Evolutionary conservation across 92 coral and sea anemone species (phyloP), one percentile per base, ranked within the genome.

Genomic region (Porites cylindrica): DNA sequence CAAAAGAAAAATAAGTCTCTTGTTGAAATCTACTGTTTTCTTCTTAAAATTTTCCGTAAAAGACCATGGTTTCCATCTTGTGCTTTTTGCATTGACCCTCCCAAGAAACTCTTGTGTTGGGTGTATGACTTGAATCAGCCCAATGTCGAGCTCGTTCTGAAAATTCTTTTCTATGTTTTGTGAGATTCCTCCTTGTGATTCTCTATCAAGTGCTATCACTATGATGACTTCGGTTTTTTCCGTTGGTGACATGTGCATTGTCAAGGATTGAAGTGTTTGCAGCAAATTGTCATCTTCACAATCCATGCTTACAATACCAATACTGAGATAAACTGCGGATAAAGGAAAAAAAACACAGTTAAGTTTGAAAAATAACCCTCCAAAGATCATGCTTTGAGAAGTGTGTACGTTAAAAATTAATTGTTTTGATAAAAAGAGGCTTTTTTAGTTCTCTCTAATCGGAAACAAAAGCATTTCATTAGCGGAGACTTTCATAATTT

Each of bases 191-290:
- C 61, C 72, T 23, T 62, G 62, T 32, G 77, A 51, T 58, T 66
- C 85, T 51, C 72, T 79, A 12, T 70, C 85, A n/a, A 82, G 13
- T 20, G 60, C 91, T 65, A 83, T 67, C 17, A 83, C 91, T 17
- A 91, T 74, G 20, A 76, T 74, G 14, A 82, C n/a, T 16, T 87
- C 71, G 32, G 75, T 9, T 17, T 79, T n/a, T 13, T 91, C 79
- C 51, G 71, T 23, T 53, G 67, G 50, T 32, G 64, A 58, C 11
- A 72, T 53, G 75, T 82, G 64, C 24, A 19, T 74, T 66, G 61
- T 62, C 74, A 91, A 56, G 53, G 94, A 87, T n/a, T 20, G 81
- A 14, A 91, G 81, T 32, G 91, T 77, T 77, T 56, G 80, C 61
- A 74, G 58, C 69, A 87, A 60, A 20, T 78, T 83, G 6, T 82